Conservation (phyloP, 2,113 vertebrate species). For the Malurus melanocephalus region DNA sequence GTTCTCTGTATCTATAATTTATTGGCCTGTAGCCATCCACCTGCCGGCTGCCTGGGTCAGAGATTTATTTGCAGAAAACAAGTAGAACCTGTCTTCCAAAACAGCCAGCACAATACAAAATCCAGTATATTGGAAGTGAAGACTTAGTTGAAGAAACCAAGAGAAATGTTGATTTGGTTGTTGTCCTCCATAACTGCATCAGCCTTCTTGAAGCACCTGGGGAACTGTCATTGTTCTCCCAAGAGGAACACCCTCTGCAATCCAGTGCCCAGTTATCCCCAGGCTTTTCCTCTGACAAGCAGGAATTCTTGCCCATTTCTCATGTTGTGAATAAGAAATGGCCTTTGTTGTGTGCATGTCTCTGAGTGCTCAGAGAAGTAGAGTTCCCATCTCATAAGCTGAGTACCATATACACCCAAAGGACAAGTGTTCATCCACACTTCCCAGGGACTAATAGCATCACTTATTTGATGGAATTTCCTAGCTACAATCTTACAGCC, state of each 20-base stretch:
- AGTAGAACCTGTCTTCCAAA: background rate
- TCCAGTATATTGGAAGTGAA: background rate
- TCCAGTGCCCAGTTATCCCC: background rate
- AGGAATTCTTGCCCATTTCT: background rate
- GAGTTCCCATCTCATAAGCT: background rate
- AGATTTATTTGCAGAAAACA: background rate
- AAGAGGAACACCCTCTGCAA: background rate
- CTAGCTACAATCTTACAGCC: conserved; percentile 17
- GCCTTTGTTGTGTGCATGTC: background rate
- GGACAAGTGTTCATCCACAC: background rate
- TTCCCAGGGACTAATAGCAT: background rate
- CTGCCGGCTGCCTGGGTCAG: background rate
- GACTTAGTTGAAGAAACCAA: background rate
- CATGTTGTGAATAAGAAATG: background rate
- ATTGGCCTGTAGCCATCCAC: background rate
- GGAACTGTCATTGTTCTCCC: background rate
- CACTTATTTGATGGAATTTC: conserved; percentile 46
- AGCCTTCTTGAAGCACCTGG: background rate
- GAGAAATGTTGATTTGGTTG: background rate
- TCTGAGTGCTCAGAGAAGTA: background rate
- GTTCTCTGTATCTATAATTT: background rate
- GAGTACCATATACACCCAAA: background rate
- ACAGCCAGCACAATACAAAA: background rate
- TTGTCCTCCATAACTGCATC: background rate
- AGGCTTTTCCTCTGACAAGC: background rate